These are phyloP conservation scores for Drosophila azteca DNA, from an alignment of 1,140 invertebrate genomes.

Conservation along the genomic window DNA sequence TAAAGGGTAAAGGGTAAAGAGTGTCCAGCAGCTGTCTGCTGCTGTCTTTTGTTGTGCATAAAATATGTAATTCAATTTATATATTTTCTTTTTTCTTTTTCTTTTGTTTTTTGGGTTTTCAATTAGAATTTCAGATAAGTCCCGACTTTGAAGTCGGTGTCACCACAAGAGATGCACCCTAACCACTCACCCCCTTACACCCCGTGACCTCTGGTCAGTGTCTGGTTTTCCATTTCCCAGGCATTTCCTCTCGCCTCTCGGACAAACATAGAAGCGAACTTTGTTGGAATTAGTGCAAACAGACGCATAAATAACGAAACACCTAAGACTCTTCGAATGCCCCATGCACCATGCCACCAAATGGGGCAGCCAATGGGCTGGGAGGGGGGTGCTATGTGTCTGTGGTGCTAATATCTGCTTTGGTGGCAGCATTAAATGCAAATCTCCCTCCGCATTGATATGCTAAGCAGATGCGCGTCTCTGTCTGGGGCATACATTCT, in stretches of 20 bases:
- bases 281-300: slow-evolving; percentile 67
- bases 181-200: background rate
- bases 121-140: slow-evolving; percentile 78
- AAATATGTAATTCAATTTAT: slow-evolving; percentile 54
- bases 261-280: no score
- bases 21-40: slow-evolving; percentile 1
- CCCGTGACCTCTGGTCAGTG: slow-evolving; percentile 26
- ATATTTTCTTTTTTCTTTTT: slow-evolving; percentile 52
- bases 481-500: slow-evolving; percentile 34
- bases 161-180: background rate
- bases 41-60: slow-evolving; percentile 39
- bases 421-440: slow-evolving; percentile 70
- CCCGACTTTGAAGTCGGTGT: slow-evolving; percentile 54
- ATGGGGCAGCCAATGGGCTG: slow-evolving; percentile 3
- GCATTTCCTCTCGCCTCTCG: no score
- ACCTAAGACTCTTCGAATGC: slow-evolving; percentile 61
- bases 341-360: slow-evolving; percentile 6
- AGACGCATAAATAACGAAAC: slow-evolving; percentile 76
- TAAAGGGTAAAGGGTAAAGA: slow-evolving; percentile 7
- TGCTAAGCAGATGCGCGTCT: slow-evolving; percentile 75
- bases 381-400: slow-evolving; percentile 21
- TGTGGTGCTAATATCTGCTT: slow-evolving; percentile 62
- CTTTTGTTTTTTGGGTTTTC: slow-evolving; percentile 58
- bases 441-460: slow-evolving; percentile 69
- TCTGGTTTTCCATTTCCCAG: background rate